These are phyloP conservation scores for Andrena haemorrhoa DNA, from an alignment of 2,888 invertebrate species.

Conservation along the genomic window DNA sequence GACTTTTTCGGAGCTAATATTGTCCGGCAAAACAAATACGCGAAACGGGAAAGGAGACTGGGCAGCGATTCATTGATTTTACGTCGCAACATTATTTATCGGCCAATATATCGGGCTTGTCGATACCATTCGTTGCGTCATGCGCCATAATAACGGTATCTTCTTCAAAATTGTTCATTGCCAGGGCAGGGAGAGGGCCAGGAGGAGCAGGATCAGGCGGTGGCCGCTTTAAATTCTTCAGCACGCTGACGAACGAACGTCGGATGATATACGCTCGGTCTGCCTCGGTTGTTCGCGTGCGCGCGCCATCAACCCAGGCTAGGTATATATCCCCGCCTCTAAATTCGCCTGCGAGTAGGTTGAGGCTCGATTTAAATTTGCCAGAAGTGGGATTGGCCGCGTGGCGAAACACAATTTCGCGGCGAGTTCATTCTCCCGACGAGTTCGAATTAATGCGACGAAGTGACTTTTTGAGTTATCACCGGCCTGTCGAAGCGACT, in stretches of 20 bases:
- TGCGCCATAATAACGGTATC: conserved; percentile 81
- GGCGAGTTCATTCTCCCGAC: conserved; percentile 75
- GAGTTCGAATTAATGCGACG: conserved; percentile 74
- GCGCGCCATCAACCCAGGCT: conserved; percentile 61
- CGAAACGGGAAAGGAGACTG: conserved; percentile 76
- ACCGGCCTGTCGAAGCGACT: conserved; percentile 46
- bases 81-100: conserved; percentile 81
- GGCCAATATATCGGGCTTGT: conserved; percentile 81
- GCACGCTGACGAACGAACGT: conserved; percentile 78
- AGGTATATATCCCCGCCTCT: conserved; percentile 77
- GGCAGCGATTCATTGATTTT: conserved; percentile 82
- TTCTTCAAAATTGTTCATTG: conserved; percentile 78
- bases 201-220: conserved; percentile 54
- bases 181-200: conserved; percentile 43
- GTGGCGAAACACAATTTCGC: conserved; percentile 82
- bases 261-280: conserved; percentile 72
- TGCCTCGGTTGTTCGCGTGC: conserved; percentile 31
- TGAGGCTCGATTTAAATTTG: conserved; percentile 81
- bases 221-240: conserved; percentile 73
- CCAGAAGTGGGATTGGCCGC: conserved; percentile 80
- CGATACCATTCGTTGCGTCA: conserved; percentile 83
- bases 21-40: conserved; percentile 71
- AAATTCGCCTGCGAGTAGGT: conserved; percentile 77
- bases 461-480: conserved; percentile 68
- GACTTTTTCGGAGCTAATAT: conserved; percentile 72